Conservation (phyloP, 2,888 invertebrate genomes). For the Calliphora vomitoria region DNA sequence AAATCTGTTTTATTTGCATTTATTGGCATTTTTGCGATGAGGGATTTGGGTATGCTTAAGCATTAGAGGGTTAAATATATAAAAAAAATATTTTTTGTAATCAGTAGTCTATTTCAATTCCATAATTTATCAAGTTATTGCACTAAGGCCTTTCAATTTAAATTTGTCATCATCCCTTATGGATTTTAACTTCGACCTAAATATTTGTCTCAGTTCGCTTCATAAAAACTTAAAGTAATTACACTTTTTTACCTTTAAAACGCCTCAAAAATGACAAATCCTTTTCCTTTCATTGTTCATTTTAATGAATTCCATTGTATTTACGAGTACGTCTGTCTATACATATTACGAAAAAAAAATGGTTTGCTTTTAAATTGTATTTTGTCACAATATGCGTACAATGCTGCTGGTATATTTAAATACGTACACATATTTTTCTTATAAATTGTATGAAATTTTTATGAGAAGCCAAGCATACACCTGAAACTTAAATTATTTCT, state of each 20-base stretch:
- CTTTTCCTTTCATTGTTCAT: conserved; percentile 5
- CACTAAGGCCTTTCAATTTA: no score
- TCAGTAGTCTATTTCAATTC: no score
- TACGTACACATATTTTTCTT: not conserved
- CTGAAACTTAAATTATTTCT: not conserved
- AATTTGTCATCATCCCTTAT: no score
- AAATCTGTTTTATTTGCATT: no score
- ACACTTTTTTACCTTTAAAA: not conserved
- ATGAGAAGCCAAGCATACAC: not conserved
- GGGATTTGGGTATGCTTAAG: no score
- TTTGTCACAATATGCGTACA: not conserved
- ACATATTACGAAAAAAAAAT: not conserved
- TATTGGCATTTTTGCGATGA: no score
- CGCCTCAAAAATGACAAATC: conserved; percentile 2
- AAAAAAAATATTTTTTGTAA: no score
- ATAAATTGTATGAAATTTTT: not conserved
- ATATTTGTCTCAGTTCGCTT: not conserved
- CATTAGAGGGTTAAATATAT: no score
- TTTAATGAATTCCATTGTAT: conserved; percentile 32
- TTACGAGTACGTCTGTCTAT: not conserved
- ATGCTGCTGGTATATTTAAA: no score
- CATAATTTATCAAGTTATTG: no score
- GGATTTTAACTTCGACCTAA: not conserved
- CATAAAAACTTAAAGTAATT: conserved; percentile 1
- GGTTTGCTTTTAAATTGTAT: not conserved